Base-by-base conservation (phyloP, 2,797 vertebrate species). In the Thalassophryne amazonica region DNA sequence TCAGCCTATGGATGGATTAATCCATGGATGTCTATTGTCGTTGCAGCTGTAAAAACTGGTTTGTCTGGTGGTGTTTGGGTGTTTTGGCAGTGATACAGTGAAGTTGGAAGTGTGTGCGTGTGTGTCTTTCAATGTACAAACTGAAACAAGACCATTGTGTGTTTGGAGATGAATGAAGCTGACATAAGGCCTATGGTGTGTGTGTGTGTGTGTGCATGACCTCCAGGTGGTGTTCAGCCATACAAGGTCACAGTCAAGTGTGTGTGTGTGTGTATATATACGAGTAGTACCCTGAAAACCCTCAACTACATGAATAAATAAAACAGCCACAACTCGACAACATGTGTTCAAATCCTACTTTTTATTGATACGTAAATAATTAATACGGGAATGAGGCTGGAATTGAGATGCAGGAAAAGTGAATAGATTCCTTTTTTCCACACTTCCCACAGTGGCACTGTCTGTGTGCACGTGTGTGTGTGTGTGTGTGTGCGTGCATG, bases 281-380 rank as follows among this genome's bases (percentile, higher is more conserved):
- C 19, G 5, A 4, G 3, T 13, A 24, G 33, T 31, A 15, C 32
- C 28, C 22, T 14, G 5, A 38, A 48, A 50, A 23, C 9, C 9
- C 25, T 45, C 36, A 35, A 36, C 6, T 6, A 40, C 34, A 25
- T 9, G 15, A 21, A 15, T 22, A 58, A 28, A 19, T n/a, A 11
- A n/a, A n/a, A n/a, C n/a, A n/a, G n/a, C n/a, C n/a, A n/a, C n/a
- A n/a, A n/a, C n/a, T n/a, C n/a, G n/a, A n/a, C n/a, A n/a, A n/a
- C n/a, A n/a, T n/a, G n/a, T n/a, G n/a, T n/a, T n/a, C n/a, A n/a
- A n/a, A n/a, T n/a, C n/a, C n/a, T n/a, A n/a, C 46, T 37, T 40
- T 61, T 60, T 47, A 75, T 74, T 61, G 61, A 63, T 72, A 48
- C 54, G 75, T 64, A 9, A 60, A 77, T 68, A 19, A 56, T 72